These are phyloP conservation scores for Pollenia griseotomentosa DNA, from an alignment of 2,888 invertebrate genomes.

Conservation along the genomic window DNA sequence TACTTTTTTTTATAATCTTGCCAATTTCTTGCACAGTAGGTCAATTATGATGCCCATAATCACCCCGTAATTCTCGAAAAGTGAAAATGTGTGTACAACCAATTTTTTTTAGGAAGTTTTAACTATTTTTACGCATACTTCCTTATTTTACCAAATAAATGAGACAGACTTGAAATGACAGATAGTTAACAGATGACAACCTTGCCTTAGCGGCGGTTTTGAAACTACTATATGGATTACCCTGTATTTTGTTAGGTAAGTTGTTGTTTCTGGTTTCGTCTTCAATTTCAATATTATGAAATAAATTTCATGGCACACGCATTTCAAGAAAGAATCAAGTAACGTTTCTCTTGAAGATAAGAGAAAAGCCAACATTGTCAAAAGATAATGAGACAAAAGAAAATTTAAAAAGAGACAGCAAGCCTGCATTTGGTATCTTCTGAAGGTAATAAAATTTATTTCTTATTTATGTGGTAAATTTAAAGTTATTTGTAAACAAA, in stretches of 20 bases:
- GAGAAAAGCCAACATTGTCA: slow-evolving; percentile 22
- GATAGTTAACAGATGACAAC: too few species aligned
- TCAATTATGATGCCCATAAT: too few species aligned
- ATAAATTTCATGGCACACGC: slow-evolving; percentile 65
- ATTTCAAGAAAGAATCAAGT: slow-evolving; percentile 51
- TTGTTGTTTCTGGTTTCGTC: slow-evolving; percentile 40
- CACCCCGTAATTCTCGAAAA: too few species aligned
- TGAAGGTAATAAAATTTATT: slow-evolving; percentile 19
- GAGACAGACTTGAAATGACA: too few species aligned
- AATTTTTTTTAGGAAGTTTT: too few species aligned
- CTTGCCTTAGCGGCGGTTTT: too few species aligned
- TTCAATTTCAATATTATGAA: slow-evolving; percentile 49
- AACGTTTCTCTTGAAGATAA: slow-evolving; percentile 58
- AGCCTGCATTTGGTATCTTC: slow-evolving; percentile 27
- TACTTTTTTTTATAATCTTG: too few species aligned
- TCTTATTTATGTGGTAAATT: slow-evolving; percentile 15
- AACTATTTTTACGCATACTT: too few species aligned
- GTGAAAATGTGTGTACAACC: too few species aligned
- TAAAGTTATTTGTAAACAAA: slow-evolving; percentile 7
- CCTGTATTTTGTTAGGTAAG: slow-evolving; percentile 1
- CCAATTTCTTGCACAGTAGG: too few species aligned
- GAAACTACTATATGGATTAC: too few species aligned
- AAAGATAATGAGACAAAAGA: slow-evolving; percentile 38
- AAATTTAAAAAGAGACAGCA: slow-evolving; percentile 26
- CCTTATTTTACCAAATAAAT: too few species aligned